Percentiles rank a stretch among this genome's conserved stretches.
Evolutionary conservation across 2,113 vertebrate species (phyloP).

Genomic region (Sisor rabdophorus): DNA sequence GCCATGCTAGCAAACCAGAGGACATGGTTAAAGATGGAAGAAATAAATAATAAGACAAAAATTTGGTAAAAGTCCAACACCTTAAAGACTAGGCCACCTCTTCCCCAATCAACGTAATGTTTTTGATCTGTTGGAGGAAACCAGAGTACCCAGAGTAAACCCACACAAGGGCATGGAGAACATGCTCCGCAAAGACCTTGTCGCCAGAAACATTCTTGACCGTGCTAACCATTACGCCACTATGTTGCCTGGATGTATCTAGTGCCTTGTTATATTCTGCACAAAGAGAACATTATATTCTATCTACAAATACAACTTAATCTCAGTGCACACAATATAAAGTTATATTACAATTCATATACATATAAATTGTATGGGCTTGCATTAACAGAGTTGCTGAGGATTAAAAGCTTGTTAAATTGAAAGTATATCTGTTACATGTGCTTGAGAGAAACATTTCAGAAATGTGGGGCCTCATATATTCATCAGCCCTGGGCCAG

Average conservation of each 20-base stretch:
- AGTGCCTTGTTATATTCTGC: too few species aligned
- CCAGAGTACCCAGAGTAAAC: too few species aligned
- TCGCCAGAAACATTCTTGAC: too few species aligned
- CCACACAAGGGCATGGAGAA: too few species aligned
- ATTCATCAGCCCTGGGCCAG: slow-evolving; percentile 7
- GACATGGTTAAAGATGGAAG: not conserved
- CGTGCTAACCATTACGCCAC: too few species aligned
- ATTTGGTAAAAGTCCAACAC: too few species aligned
- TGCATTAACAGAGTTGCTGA: not conserved
- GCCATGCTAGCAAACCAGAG: not conserved
- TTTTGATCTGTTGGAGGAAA: too few species aligned
- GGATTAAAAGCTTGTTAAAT: not conserved
- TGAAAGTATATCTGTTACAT: not conserved
- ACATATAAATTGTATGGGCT: not conserved
- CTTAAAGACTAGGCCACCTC: too few species aligned
- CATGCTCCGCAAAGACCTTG: too few species aligned
- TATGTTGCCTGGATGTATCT: too few species aligned
- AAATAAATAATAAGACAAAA: too few species aligned
- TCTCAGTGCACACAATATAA: not conserved
- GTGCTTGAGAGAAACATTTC: slow-evolving; percentile 10
- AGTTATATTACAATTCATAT: not conserved
- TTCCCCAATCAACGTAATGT: too few species aligned
- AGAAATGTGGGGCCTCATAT: slow-evolving; percentile 17
- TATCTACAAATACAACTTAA: not conserved
- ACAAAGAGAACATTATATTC: not conserved